Base-by-base conservation (phyloP, 2,113 vertebrate genomes). In the Petrocephalus microphthalmus region DNA sequence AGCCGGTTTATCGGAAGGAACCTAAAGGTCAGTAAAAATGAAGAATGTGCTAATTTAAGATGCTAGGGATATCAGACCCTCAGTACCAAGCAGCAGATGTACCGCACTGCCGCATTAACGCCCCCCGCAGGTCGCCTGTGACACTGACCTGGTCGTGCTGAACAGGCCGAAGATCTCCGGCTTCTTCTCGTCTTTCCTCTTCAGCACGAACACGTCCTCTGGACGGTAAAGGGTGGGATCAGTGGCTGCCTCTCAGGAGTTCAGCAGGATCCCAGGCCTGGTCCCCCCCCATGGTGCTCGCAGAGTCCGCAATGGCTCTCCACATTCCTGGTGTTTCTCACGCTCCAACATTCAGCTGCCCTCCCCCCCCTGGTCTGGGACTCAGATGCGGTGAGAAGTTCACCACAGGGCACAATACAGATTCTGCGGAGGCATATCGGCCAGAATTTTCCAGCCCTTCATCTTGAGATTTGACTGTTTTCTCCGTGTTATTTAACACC, bases 141-240 rank as follows among this genome's bases (percentile, higher is more conserved):
- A 67, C 13, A 83, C 91, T 95, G 89, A 99, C 98, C 98, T 99
- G 89, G 98, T 99, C 2, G 97, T 99, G 91, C 96, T 98, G 91
- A 99, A 99, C 85, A 99, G 96, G 87, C 97, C 97, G 93, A 99
- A 99, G 90, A 99, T 96, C 91, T 98, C 97, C 47, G 98, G 98
- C 89, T 99, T 98, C 94, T 97, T 99, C 47, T 92, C 94, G 90
- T 99, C 98, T 91, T 97, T 97, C 89, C 94, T 98, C 78, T 95
- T 97, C 8, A 99, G 94, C 89, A 99, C 93, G 92, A 98, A 99
- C 15, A 99, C 93, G 88, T 99, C 98, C 95, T 98, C 98, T 99
- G 93, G 89, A 96, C 33, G 22, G 52, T 17, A 94, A 71, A 95
- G 92, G 54, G 19, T 56, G 54, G 54, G 54, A 56, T 56, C 54